Conservation (phyloP, 1,140 invertebrate genomes). For the Papilio polytes region DNA sequence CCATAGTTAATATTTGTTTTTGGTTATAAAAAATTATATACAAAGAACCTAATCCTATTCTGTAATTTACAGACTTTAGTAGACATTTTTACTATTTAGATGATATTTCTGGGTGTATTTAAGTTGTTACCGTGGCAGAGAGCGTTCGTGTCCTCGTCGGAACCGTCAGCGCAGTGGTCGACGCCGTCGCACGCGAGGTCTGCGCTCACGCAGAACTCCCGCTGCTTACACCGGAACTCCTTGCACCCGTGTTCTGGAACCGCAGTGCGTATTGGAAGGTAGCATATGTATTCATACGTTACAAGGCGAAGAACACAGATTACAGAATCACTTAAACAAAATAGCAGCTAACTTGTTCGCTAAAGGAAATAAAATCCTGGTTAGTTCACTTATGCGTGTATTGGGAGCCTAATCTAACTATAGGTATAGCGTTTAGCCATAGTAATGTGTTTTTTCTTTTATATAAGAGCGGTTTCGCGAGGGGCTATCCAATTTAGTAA, state of each 20-base stretch:
- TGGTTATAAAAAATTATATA: too few relatives aligned
- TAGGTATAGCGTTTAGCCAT: not conserved
- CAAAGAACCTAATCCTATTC: too few relatives aligned
- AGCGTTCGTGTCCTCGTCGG: constrained; percentile 92
- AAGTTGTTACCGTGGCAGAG: constrained; percentile 89
- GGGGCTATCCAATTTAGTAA: constrained; percentile 32
- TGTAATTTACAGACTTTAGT: too few relatives aligned
- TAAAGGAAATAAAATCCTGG: too few relatives aligned
- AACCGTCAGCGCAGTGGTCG: constrained; percentile 96
- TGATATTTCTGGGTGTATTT: too few relatives aligned
- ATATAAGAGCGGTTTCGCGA: not conserved
- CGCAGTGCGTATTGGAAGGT: constrained; percentile 46
- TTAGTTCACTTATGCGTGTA: not conserved
- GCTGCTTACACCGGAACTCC: constrained; percentile 93
- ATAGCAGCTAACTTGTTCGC: too few relatives aligned
- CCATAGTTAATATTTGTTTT: too few relatives aligned
- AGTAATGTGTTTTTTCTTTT: not conserved
- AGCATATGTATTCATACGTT: not conserved
- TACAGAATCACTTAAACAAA: not conserved
- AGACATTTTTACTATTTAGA: too few relatives aligned
- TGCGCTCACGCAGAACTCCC: constrained; percentile 94
- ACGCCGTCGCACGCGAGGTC: constrained; percentile 95
- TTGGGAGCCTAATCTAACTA: not conserved
- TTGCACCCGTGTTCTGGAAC: constrained; percentile 93
- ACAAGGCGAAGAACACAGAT: not conserved